Evolutionary conservation across 2,113 vertebrate genomes (phyloP).

Genomic region (cat (Felis catus)): DNA sequence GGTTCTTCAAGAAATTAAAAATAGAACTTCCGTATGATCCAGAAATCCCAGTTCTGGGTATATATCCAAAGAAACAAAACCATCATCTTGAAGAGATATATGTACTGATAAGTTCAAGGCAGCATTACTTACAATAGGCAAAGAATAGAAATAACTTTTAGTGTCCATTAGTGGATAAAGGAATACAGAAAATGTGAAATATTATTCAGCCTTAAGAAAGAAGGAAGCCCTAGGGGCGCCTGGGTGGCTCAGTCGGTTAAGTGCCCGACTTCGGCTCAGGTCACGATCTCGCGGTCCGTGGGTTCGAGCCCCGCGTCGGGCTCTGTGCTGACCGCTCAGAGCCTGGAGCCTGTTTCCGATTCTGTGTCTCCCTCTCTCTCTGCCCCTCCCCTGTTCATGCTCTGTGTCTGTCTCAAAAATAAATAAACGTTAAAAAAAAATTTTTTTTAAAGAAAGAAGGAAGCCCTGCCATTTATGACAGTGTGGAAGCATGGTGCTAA

Average conservation of each 20-base stretch:
- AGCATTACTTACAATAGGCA: neutral
- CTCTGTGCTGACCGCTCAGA: too few relatives aligned
- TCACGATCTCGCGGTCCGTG: too few relatives aligned
- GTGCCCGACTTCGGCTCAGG: too few relatives aligned
- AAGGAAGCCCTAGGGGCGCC: neutral
- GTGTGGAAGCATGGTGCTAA: neutral
- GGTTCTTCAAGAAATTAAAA: neutral
- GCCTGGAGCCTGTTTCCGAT: too few relatives aligned
- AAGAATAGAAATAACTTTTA: neutral
- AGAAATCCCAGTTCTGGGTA: neutral
- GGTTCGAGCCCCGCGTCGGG: too few relatives aligned
- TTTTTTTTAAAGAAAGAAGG: neutral
- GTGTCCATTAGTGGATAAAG: neutral
- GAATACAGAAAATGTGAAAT: neutral
- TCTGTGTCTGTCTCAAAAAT: too few relatives aligned
- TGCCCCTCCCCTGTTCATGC: too few relatives aligned
- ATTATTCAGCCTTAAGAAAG: neutral
- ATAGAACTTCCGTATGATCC: neutral
- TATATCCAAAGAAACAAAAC: neutral
- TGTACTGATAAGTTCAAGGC: neutral
- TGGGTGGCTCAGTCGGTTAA: too few relatives aligned
- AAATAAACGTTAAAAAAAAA: too few relatives aligned
- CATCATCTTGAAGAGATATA: neutral
- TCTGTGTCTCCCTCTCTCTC: too few relatives aligned
- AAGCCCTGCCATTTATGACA: neutral